Conservation (phyloP, 2,113 vertebrate genomes). For the Hippocampus comes region DNA sequence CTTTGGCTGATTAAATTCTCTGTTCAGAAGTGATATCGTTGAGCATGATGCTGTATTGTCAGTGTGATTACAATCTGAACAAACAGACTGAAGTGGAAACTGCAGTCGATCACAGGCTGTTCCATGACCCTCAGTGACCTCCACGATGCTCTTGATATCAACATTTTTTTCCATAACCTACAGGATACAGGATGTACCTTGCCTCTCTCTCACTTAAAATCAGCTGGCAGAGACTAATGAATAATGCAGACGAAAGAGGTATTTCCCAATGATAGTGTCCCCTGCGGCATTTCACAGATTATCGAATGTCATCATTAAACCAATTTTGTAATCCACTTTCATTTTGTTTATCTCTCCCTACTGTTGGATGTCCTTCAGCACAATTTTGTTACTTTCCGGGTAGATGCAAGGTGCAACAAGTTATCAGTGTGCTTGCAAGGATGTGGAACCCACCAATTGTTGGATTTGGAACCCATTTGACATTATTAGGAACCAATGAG, state of each 20-base stretch:
- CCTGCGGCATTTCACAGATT: no score
- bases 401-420: not conserved
- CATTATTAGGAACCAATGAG: constrained; percentile 17
- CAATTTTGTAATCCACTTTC: not conserved
- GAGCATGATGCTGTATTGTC: not conserved
- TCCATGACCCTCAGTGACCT: not conserved
- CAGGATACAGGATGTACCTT: not conserved
- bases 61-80: not conserved
- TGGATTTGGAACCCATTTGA: not conserved
- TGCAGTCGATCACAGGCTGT: not conserved
- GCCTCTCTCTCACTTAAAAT: not conserved
- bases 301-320: not conserved
- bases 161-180: not conserved
- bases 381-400: not conserved
- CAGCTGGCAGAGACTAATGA: not conserved
- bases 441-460: not conserved
- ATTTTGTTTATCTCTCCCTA: not conserved
- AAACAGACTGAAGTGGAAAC: not conserved
- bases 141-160: not conserved
- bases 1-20: not conserved
- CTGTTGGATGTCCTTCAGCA: not conserved
- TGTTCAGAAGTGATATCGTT: not conserved
- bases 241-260: no score
- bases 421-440: not conserved
- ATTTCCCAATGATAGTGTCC: not conserved